Conservation (phyloP, 2,113 vertebrate genomes). For the Hiodon tergisus region DNA sequence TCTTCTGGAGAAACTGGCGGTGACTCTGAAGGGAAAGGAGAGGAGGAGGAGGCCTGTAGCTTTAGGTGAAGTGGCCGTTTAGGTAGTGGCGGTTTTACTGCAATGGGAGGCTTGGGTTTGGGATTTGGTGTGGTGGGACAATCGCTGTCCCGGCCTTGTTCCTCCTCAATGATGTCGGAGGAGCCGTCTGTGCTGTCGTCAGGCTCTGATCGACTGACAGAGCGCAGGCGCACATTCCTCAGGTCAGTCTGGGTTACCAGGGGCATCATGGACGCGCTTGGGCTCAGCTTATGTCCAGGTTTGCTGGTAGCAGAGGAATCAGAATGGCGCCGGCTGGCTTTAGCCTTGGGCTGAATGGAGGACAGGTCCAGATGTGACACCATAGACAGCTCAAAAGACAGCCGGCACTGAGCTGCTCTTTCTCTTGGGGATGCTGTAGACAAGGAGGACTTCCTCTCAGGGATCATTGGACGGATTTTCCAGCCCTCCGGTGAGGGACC, state of each 20-base stretch:
- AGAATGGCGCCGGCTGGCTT: conserved; percentile 69
- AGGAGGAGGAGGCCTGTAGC: conserved; percentile 1
- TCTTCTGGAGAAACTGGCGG: conserved; percentile 9
- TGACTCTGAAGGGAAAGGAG: conserved; percentile 3
- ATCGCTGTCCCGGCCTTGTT: conserved; percentile 36
- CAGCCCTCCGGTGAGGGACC: conserved; percentile 46
- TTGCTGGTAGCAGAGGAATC: conserved; percentile 68
- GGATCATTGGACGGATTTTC: conserved; percentile 71
- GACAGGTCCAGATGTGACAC: conserved; percentile 62
- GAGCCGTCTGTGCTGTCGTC: conserved; percentile 53
- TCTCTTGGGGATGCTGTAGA: conserved; percentile 64
- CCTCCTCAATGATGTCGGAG: conserved; percentile 48
- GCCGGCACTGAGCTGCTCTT: conserved; percentile 59
- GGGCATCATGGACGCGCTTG: conserved; percentile 69
- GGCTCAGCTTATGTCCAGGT: conserved; percentile 63
- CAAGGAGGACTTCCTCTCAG: conserved; percentile 71
- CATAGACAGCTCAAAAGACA: conserved; percentile 70
- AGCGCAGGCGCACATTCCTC: conserved; percentile 71
- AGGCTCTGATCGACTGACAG: conserved; percentile 68
- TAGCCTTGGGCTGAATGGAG: conserved; percentile 58
- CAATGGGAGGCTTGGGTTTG: conserved; percentile 70
- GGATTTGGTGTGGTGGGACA: conserved; percentile 40
- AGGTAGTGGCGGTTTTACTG: conserved; percentile 69
- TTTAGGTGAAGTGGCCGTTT: conserved; percentile 53
- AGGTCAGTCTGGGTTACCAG: conserved; percentile 78